phyloP scores from a whole-genome alignment of 2,797 vertebrate species.

The Margarornis squamiger region DNA sequence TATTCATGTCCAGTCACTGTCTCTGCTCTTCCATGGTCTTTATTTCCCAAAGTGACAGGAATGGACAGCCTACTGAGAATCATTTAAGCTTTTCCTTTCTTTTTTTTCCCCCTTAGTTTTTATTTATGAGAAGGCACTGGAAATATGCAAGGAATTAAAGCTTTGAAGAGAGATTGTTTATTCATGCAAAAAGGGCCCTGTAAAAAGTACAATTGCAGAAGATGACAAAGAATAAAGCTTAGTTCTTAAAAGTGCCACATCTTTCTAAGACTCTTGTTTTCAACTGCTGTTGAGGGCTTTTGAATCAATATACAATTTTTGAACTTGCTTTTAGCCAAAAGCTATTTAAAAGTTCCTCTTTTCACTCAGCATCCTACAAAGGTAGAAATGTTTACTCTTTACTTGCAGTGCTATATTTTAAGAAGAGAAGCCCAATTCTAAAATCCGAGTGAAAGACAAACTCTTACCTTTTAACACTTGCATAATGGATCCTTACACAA shows the following conservation, averaged over 20 bases:
- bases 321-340: constrained; percentile 35
- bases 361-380: constrained; percentile 11
- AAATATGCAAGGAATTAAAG: constrained; percentile 23
- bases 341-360: neutral
- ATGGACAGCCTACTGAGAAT: neutral
- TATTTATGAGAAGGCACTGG: constrained; percentile 17
- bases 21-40: neutral
- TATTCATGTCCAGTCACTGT: neutral
- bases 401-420: neutral
- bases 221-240: constrained; percentile 54
- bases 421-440: neutral
- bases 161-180: constrained; percentile 58
- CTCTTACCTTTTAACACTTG: neutral
- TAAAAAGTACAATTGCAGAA: constrained; percentile 37
- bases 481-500: neutral
- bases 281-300: neutral
- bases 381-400: constrained; percentile 1
- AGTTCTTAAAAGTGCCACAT: constrained; percentile 41
- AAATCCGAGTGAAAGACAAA: constrained; percentile 8
- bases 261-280: constrained; percentile 8
- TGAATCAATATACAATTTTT: constrained; percentile 47
- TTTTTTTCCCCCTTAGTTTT: neutral
- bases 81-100: neutral
- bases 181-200: constrained; percentile 31
- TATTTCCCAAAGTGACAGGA: neutral